Percentiles rank a stretch among this genome's conserved stretches.
Evolutionary conservation across 1,140 invertebrate species (phyloP).

Genomic region (Epicauta chinensis): DNA sequence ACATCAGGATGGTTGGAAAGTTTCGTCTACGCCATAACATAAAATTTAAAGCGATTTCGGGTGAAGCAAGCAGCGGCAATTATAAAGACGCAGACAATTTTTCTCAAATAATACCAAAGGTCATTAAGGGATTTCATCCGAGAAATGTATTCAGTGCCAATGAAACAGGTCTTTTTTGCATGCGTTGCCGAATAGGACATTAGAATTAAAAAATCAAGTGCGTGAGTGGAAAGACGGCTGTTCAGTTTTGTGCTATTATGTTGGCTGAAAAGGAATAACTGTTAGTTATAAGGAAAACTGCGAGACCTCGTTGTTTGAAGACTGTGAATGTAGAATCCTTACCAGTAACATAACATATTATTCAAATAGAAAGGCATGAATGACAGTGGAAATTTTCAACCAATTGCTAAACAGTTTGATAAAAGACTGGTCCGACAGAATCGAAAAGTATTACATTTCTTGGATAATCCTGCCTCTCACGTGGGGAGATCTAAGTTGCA

Average conservation of each 20-base stretch:
- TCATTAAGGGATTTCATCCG: slow-evolving; percentile 4
- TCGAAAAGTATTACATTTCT: too few species aligned
- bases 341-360: slow-evolving; percentile 19
- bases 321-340: slow-evolving; percentile 13
- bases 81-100: too few species aligned
- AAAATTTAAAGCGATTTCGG: too few species aligned
- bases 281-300: slow-evolving; percentile 19
- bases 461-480: too few species aligned
- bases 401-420: too few species aligned
- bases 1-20: too few species aligned
- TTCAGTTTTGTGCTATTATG: slow-evolving; percentile 41
- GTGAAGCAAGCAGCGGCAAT: too few species aligned
- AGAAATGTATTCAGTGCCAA: slow-evolving; percentile 21
- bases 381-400: slow-evolving; percentile 22
- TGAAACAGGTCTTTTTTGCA: slow-evolving; percentile 24
- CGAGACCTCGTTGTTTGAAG: slow-evolving; percentile 15
- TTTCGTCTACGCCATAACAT: too few species aligned
- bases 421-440: too few species aligned
- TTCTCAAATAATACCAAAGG: slow-evolving; percentile 4
- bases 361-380: slow-evolving; percentile 25
- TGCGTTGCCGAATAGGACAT: slow-evolving; percentile 24
- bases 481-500: too few species aligned
- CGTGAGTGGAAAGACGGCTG: slow-evolving; percentile 39
- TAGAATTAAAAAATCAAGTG: slow-evolving; percentile 20
- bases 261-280: slow-evolving; percentile 12